Evolutionary conservation across 2,113 vertebrate genomes (phyloP).

Genomic region (Phainopepla nitens): DNA sequence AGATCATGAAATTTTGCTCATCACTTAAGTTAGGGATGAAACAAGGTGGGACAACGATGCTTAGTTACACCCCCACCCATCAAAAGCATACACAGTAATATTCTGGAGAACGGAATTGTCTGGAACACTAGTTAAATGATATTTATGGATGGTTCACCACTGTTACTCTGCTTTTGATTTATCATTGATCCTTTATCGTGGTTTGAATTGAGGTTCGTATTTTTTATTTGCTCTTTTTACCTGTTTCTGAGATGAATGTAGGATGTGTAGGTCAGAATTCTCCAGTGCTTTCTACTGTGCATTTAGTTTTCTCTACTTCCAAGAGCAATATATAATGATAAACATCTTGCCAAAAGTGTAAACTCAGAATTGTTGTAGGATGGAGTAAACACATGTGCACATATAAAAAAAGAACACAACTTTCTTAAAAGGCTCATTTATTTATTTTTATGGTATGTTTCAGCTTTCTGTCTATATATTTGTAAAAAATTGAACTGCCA

Average conservation of each 20-base stretch:
- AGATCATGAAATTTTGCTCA: neutral
- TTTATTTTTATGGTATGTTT: neutral
- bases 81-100: neutral
- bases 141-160: neutral
- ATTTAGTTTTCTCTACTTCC: neutral
- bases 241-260: neutral
- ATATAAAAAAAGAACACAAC: neutral
- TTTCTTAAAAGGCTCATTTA: neutral
- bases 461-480: neutral
- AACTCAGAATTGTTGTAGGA: neutral
- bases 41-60: fast-evolving
- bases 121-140: neutral
- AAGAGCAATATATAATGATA: neutral
- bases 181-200: neutral
- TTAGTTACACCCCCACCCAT: neutral
- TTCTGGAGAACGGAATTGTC: neutral
- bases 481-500: neutral
- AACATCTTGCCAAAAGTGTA: neutral
- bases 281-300: neutral
- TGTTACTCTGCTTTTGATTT: neutral
- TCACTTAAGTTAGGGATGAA: neutral
- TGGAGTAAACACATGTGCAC: neutral
- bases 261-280: neutral
- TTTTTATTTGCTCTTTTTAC: neutral
- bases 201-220: neutral